Base-by-base conservation (phyloP, 2,113 vertebrate genomes). In the Panthera tigris region DNA sequence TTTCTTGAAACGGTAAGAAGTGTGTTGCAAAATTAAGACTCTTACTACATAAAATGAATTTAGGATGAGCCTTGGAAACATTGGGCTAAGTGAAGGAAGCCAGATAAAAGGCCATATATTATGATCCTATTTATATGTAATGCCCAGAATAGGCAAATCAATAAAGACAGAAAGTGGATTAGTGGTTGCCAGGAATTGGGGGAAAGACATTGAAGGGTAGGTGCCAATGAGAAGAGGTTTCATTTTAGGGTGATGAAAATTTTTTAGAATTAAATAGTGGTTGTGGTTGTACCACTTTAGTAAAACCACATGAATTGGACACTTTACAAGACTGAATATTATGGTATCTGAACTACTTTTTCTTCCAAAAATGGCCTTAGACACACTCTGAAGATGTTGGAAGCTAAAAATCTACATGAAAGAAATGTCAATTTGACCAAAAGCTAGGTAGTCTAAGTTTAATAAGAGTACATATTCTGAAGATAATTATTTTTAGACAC, bases 121-220 rank as follows among this genome's bases (percentile, higher is more conserved):
- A 61, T 41, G 41, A 95, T 61, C 71, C 4, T 3, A 69, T 36
- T 65, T 50, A 71, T 63, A 63, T 36, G 5, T 69, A 93, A 89
- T 96, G 11, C 3, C 23, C 21, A 69, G 3, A 80, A 74, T 19
- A 68, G 21, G 2, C 25, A 71, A 92, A 50, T 81, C 4, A 29
- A 16, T 41, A 41, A 81, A 93, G n/a, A 87, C 2, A 76, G 15
- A 19, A 76, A 73, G 21, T 63, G 52, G 36, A 27, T 31, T 55
- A 86, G 16, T 69, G 18, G 8, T 36, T 27, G 14, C 15, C 7
- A 19, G 21, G 5, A 3, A 50, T 7, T 33, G 5, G 0, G 5
- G 5, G 45, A 3, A 3, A 78, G 21, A 13, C 3, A 39, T 39
- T 39, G 76, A 14, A 7, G 0, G 31, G 2, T 0, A 5, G 5